A percentile compares a stretch with the other conserved stretches of the same genome.
Evolutionary conservation across 2,888 invertebrate species (phyloP).

Genomic region (Teleogryllus oceanicus): DNA sequence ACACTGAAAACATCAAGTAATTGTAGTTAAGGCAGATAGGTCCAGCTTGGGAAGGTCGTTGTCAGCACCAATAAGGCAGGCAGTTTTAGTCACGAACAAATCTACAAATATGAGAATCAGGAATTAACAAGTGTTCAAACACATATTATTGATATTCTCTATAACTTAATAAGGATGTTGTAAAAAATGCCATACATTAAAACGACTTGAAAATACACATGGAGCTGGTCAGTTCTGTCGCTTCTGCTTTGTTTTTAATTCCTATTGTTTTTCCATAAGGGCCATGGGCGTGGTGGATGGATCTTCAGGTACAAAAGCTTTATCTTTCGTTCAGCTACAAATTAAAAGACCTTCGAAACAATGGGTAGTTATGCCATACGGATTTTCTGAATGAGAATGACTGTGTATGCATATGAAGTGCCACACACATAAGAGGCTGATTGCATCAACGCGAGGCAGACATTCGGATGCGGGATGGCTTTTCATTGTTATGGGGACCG

Average conservation of each 20-base stretch:
- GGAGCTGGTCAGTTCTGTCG: too few species aligned
- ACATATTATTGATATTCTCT: too few species aligned
- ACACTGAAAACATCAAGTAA: too few species aligned
- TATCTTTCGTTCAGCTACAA: background rate
- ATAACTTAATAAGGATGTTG: too few species aligned
- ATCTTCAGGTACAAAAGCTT: background rate
- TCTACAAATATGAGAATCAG: too few species aligned
- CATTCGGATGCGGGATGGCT: background rate
- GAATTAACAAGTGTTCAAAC: too few species aligned
- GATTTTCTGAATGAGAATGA: background rate
- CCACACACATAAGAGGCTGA: background rate
- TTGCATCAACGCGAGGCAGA: background rate
- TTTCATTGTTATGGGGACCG: background rate
- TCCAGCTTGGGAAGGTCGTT: too few species aligned
- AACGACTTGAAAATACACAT: too few species aligned
- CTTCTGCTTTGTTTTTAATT: background rate
- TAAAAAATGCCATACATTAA: too few species aligned
- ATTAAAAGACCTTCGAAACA: background rate
- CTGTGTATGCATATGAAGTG: slow-evolving; percentile 6
- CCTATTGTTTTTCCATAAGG: slow-evolving; percentile 2
- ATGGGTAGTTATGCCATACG: background rate
- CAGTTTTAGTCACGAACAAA: too few species aligned
- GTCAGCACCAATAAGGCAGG: too few species aligned
- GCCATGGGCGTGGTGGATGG: background rate
- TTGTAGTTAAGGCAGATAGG: too few species aligned